Conservation (phyloP, 2,113 vertebrate genomes). For the Anguilla rostrata region DNA sequence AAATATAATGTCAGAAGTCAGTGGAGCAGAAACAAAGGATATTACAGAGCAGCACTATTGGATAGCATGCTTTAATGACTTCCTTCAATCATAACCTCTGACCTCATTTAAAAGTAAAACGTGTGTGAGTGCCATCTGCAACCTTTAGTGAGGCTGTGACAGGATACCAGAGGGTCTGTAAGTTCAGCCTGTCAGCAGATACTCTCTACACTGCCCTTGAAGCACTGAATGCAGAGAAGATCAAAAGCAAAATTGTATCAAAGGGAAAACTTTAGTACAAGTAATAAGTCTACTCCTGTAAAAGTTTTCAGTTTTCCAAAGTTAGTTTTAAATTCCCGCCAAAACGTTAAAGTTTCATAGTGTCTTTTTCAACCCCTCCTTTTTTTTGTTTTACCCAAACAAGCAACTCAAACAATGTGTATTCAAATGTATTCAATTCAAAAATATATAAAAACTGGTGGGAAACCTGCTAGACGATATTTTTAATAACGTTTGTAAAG, state of each 20-base stretch:
- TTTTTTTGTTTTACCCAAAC: background rate
- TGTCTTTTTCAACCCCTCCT: background rate
- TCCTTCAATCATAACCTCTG: background rate
- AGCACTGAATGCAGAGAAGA: background rate
- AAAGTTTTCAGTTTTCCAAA: background rate
- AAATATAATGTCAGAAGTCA: background rate
- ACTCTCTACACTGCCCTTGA: background rate
- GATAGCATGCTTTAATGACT: background rate
- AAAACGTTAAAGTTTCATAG: background rate
- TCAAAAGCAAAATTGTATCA: background rate
- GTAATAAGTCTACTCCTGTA: background rate
- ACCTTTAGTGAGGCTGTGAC: constrained; percentile 1
- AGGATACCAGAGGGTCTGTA: background rate
- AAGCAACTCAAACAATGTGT: background rate
- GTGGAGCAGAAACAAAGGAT: background rate
- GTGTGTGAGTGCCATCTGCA: background rate
- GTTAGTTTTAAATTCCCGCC: background rate
- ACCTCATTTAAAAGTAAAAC: constrained; percentile 9
- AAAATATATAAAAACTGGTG: background rate
- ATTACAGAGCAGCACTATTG: background rate
- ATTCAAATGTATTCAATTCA: background rate
- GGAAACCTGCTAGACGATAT: background rate
- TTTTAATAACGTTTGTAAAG: background rate
- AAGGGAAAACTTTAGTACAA: background rate
- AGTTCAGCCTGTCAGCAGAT: background rate